Base-by-base conservation (phyloP, 2,797 vertebrate genomes). In the Macropus fuliginosus region DNA sequence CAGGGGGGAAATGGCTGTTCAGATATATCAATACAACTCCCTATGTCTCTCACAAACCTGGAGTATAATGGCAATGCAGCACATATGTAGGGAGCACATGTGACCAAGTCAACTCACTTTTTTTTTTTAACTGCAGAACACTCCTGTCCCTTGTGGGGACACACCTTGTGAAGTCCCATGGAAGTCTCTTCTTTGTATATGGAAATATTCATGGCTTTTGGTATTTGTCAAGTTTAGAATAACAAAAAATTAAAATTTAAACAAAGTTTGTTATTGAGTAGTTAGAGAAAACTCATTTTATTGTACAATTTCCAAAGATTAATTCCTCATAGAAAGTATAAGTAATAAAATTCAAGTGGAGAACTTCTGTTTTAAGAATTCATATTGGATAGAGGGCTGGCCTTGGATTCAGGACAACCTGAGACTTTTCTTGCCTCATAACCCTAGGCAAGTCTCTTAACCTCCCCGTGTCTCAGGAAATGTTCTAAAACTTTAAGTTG, bases 201-300 rank as follows among this genome's bases (percentile, higher is more conserved):
- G 74, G 40, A 87, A 87, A 87, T 46, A 87, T 87, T 87, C 2
- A 1, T 87, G 74, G 9, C 0, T 87, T 46, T 46, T 24, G n/a
- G 21, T 24, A 1, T 81, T 81, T 81, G 66, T 74, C 66, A 40
- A 81, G 18, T 81, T 87, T 46, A 87, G 74, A 87, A 46, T 87
- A 87, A 50, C 21, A 87, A 27, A 87, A 87, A 46, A 87, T 24
- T 18, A 74, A 74, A 74, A 74, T 40, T 87, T 24, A 8, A 21
- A 81, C n/a, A 56, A 93, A 81, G 93, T 89, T 81, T 94, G 90
- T 92, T 93, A 62, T 93, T 0, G 95, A 98, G 93, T 93, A 92
- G 97, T 97, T 98, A 94, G 81, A 34, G 98, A 98, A 94, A 97
- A 97, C 97, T 94, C 96, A 95, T 98, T 97, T 98, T 94, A 95